These are phyloP conservation scores for Drosophila lacertosa DNA, from an alignment of 1,140 invertebrate species.

Conservation along the genomic window DNA sequence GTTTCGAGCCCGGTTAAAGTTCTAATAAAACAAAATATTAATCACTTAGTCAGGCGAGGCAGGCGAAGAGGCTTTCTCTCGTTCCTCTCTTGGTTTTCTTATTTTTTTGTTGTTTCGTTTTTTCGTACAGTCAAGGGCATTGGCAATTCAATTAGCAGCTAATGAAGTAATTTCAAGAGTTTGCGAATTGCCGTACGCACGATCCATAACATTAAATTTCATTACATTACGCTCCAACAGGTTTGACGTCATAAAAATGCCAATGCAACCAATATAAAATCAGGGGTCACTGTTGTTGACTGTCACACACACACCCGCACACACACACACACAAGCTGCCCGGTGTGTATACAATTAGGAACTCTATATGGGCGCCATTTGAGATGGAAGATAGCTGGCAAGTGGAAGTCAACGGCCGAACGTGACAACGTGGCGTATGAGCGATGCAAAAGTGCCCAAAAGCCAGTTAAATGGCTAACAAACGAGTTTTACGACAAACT, in stretches of 20 bases:
- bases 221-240: conserved; percentile 57
- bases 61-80: no score
- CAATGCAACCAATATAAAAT: conserved; percentile 45
- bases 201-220: conserved; percentile 29
- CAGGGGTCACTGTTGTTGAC: conserved; percentile 18
- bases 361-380: conserved; percentile 33
- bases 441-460: conserved; percentile 17
- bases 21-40: conserved; percentile 37
- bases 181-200: conserved; percentile 41
- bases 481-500: conserved; percentile 46
- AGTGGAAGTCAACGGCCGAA: conserved; percentile 36
- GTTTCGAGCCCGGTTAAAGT: not conserved
- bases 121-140: conserved; percentile 8
- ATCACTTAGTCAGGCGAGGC: conserved; percentile 9
- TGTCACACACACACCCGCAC: conserved; percentile 20
- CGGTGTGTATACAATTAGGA: conserved; percentile 19
- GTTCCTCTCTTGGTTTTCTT: no score
- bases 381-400: conserved; percentile 40
- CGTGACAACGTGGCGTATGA: conserved; percentile 44
- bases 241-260: conserved; percentile 56
- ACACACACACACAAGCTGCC: not conserved
- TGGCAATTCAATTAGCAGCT: conserved; percentile 63
- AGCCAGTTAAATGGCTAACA: conserved; percentile 36
- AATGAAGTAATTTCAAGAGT: conserved; percentile 64
- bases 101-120: not conserved